Evolutionary conservation across 30 jellyfish, hydroid and myxozoan species (phyloP), one percentile per base, ranked within the genome.

Genomic region (Sanderia malayensis): DNA sequence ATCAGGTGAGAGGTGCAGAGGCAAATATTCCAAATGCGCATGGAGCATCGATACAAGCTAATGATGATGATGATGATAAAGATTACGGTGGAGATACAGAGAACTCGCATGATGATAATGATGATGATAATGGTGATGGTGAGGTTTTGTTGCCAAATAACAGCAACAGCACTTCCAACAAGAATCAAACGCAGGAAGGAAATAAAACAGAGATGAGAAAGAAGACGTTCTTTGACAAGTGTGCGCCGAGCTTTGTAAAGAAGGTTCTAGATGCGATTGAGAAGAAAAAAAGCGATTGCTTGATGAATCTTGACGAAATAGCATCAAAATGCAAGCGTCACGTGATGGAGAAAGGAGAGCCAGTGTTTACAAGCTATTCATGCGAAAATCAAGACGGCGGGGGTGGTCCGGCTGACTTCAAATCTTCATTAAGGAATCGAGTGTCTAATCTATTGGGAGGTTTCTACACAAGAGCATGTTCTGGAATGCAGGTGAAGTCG

Each of bases 371-470:
- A 18, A 78, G 76, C 37, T 78, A 78, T 28, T 64, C 82, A 1
- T 78, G 89, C 27, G 89, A 78, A 37, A 78, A 78, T 41, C n/a
- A n/a, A n/a, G n/a, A n/a, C n/a, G 82, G 89, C 6, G 76, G 33
- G 0, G 9, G 18, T 2, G 34, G 52, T 9, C 4, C 8, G 24
- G 79, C 32, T 1, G 19, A 2, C 20, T 22, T 66, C 46, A 66
- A 18, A n/a, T 46, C 79, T 28, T 31, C 79, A 1, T n/a, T 66
- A 44, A 57, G 17, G 24, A 65, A 57, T 34, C 26, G 46, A 37
- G 25, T 78, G 78, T 21, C 60, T 30, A 55, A 67, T 58, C 89
- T 78, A 52, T 68, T 55, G 18, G 89, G 89, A 24, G 89, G 89
- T 9, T 46, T 65, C 25, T 78, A 78, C 53, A 24, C 70, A 0